Evolutionary conservation across 1,140 invertebrate genomes (phyloP).

Genomic region (Leptopilina boulardi): DNA sequence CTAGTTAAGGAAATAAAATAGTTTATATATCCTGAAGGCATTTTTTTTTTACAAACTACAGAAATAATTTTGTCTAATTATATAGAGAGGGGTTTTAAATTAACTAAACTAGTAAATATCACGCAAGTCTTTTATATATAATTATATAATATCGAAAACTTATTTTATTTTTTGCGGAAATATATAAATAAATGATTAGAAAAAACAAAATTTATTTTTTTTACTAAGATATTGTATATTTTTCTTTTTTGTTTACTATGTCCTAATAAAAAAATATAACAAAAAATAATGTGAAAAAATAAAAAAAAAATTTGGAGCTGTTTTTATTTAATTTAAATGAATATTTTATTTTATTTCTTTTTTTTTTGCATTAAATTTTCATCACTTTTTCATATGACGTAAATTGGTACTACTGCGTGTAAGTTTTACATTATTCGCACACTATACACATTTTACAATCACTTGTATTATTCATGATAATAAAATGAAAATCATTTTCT

Average conservation of each 20-base stretch:
- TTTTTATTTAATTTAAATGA: too few species aligned
- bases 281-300: too few species aligned
- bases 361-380: neutral
- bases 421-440: neutral
- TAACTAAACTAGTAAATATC: neutral
- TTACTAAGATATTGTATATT: too few species aligned
- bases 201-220: too few species aligned
- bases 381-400: neutral
- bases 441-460: neutral
- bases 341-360: neutral
- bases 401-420: neutral
- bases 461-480: neutral
- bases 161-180: too few species aligned
- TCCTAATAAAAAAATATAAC: too few species aligned
- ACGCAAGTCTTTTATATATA: neutral
- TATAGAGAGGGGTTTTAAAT: neutral
- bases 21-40: neutral
- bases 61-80: too few species aligned
- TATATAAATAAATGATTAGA: too few species aligned
- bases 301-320: too few species aligned
- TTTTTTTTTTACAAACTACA: too few species aligned
- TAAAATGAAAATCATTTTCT: neutral
- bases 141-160: too few species aligned
- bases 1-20: neutral
- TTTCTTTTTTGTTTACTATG: too few species aligned